These are phyloP conservation scores for Ischnus inquisitorius DNA, from an alignment of 2,888 invertebrate species.

Conservation along the genomic window DNA sequence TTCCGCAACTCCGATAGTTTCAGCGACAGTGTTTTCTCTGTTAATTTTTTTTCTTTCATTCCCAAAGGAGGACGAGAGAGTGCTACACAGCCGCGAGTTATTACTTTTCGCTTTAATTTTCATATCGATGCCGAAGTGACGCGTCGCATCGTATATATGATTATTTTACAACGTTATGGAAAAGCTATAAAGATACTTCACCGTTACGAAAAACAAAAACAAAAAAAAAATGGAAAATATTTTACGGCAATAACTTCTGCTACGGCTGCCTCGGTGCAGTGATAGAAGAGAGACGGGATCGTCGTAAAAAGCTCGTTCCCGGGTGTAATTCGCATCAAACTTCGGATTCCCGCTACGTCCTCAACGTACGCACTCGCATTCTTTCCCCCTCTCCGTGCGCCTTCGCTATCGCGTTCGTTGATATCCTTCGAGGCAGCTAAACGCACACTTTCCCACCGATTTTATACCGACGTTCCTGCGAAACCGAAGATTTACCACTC, in stretches of 20 bases:
- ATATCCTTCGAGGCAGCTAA: constrained; percentile 1
- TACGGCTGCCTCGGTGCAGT: background rate
- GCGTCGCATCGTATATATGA: background rate
- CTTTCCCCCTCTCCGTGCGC: constrained; percentile 3
- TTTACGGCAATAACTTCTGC: constrained; percentile 4
- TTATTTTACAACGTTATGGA: constrained; percentile 3
- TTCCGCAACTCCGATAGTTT: constrained; percentile 21
- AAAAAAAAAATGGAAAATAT: constrained; percentile 34
- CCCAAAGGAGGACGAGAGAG: background rate
- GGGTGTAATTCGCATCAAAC: constrained; percentile 42
- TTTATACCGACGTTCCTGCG: constrained; percentile 11
- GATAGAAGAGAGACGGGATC: background rate
- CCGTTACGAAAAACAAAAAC: constrained; percentile 6
- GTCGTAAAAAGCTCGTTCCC: constrained; percentile 45
- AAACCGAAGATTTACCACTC: too few species aligned
- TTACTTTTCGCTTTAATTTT: background rate
- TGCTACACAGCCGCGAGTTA: background rate
- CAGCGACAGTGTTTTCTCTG: background rate
- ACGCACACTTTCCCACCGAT: constrained; percentile 39
- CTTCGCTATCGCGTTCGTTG: background rate
- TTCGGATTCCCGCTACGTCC: background rate
- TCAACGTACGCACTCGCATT: background rate
- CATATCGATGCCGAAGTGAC: background rate
- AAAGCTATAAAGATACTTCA: constrained; percentile 20
- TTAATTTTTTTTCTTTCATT: constrained; percentile 14